A percentile compares a stretch with the other conserved stretches of the same genome.
phyloP scores from a whole-genome alignment of 1,140 invertebrate genomes.

The Drosophila micromelanica region DNA sequence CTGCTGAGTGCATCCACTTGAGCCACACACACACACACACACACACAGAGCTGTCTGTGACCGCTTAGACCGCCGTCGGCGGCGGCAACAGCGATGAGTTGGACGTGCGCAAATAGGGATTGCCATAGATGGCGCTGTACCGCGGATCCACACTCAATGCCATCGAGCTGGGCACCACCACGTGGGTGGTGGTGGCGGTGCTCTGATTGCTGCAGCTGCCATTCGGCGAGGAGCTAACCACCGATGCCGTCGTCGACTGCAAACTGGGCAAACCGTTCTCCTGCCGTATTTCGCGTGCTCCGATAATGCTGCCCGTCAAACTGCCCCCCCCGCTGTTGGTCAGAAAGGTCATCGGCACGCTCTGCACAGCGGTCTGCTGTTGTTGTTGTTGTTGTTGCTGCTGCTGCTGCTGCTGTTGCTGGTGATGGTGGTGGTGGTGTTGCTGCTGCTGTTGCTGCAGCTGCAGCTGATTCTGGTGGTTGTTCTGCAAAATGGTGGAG shows the following conservation, averaged over 20 bases:
- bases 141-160: conserved; percentile 90
- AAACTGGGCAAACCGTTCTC: conserved; percentile 80
- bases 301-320: conserved; percentile 81
- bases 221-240: conserved; percentile 82
- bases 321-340: conserved; percentile 76
- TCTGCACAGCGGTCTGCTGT: conserved; percentile 39
- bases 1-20: background rate
- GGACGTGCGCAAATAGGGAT: conserved; percentile 91
- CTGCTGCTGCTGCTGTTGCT: conserved; percentile 48
- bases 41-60: too few relatives aligned
- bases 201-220: conserved; percentile 83
- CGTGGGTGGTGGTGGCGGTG: conserved; percentile 72
- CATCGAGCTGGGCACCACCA: conserved; percentile 71
- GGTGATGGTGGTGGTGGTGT: conserved; percentile 38
- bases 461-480: conserved; percentile 79
- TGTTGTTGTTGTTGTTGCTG: conserved; percentile 48
- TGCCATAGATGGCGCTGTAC: conserved; percentile 94
- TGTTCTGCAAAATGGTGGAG: conserved; percentile 78
- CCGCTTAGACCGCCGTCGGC: conserved; percentile 72
- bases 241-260: conserved; percentile 80
- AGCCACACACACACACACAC: too few relatives aligned
- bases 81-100: conserved; percentile 85
- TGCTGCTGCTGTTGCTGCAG: conserved; percentile 69
- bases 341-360: conserved; percentile 79
- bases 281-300: conserved; percentile 77